Evolutionary conservation across 2,113 vertebrate species (phyloP).

Genomic region (Ceyx cyanopectus): DNA sequence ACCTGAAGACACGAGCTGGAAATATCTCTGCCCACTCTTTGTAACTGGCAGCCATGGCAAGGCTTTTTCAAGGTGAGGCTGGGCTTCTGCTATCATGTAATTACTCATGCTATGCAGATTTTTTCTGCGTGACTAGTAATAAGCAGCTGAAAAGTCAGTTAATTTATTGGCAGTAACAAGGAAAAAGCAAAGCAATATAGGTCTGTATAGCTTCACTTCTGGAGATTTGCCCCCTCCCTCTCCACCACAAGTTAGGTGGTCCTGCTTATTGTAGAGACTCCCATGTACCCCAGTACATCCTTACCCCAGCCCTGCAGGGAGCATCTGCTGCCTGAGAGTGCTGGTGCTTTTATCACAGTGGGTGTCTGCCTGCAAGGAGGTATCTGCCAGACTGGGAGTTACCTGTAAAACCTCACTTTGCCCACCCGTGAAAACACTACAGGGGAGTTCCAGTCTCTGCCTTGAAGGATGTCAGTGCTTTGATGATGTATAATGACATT

Average conservation of each 20-base stretch:
- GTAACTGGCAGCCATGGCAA: neutral
- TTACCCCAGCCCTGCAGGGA: neutral
- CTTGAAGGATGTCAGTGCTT: neutral
- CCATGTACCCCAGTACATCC: accelerated
- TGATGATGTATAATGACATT: neutral
- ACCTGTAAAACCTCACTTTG: neutral
- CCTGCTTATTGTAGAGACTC: neutral
- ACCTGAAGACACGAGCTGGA: neutral
- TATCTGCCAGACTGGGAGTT: neutral
- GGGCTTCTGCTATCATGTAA: neutral
- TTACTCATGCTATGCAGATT: neutral
- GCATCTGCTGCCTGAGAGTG: neutral
- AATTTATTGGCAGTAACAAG: neutral
- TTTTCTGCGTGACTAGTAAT: neutral
- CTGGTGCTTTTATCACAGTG: neutral
- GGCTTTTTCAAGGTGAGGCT: neutral
- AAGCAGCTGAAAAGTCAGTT: neutral
- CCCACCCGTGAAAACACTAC: neutral
- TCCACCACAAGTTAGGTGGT: neutral
- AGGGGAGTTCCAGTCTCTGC: neutral
- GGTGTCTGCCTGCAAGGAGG: neutral
- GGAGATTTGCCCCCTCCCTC: neutral
- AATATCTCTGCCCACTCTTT: neutral
- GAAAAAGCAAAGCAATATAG: neutral
- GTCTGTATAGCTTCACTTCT: neutral